Evolutionary conservation across 2,113 vertebrate species (phyloP).

Genomic region (Megaleporinus macrocephalus): DNA sequence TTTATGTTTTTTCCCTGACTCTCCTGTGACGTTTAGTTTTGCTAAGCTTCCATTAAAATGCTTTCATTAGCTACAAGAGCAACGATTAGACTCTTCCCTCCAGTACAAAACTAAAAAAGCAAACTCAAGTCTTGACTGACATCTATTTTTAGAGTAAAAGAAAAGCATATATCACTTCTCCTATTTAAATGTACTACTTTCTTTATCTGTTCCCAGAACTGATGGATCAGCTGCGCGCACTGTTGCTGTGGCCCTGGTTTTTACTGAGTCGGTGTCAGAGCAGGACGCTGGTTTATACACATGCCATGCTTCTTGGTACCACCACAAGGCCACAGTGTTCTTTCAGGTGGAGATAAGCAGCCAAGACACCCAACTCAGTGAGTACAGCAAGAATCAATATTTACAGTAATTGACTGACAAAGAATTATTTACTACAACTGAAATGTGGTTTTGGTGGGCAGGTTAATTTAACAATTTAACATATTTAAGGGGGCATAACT

Average conservation of each 20-base stretch:
- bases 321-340: constrained; percentile 65
- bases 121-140: too few relatives aligned
- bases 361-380: constrained; percentile 51
- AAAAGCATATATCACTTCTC: background rate
- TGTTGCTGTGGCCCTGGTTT: constrained; percentile 59
- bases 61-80: too few relatives aligned
- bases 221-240: constrained; percentile 61
- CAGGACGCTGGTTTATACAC: constrained; percentile 67
- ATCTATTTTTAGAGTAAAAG: too few relatives aligned
- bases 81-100: too few relatives aligned
- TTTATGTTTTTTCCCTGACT: too few relatives aligned
- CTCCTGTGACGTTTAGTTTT: too few relatives aligned
- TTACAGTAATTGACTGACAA: too few relatives aligned
- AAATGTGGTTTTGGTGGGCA: background rate
- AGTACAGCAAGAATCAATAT: constrained; percentile 39
- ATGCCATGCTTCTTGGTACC: constrained; percentile 70
- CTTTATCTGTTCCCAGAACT: constrained; percentile 59
- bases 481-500: too few relatives aligned
- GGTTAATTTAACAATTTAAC: too few relatives aligned
- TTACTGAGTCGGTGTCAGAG: constrained; percentile 52
- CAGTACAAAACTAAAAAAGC: too few relatives aligned
- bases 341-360: constrained; percentile 69
- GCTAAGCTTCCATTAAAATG: too few relatives aligned
- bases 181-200: constrained; percentile 8
- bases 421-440: too few relatives aligned